Base-by-base conservation (phyloP, 2,113 vertebrate species). In the Hippocampus zosterae region DNA sequence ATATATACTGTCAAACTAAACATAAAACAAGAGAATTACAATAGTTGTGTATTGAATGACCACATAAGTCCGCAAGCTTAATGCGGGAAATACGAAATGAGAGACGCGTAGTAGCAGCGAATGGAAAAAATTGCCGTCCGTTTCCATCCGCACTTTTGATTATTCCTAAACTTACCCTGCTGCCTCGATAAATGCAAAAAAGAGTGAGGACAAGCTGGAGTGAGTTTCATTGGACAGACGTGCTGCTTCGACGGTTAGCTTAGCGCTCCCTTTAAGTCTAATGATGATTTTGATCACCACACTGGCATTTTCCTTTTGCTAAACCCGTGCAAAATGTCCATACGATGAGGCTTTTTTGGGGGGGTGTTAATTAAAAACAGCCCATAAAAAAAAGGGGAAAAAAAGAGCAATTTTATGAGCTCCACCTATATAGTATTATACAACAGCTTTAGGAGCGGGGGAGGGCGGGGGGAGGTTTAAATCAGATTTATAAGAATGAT, bases 261-360 rank as follows among this genome's bases (percentile, higher is more conserved):
- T 44, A 56, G 80, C 82, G 2, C 83, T 78, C 73, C 72, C 13
- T 23, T 72, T 77, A 70, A 80, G 72, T 77, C 77, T 85, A 87
- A 91, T 88, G 78, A 89, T 87, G 72, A 79, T 84, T 87, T 89
- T 91, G 89, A 90, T 87, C 90, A 87, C 86, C 77, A 76, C 46
- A 70, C 75, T 87, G 84, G 70, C 74, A 80, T 72, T 73, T 88
- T 74, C 65, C n/a, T 55, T 55, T 86, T 19, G 48, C n/a, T 41
- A 67, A 67, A 23, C 72, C 63, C 67, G 52, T 40, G 70, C 46
- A 75, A 53, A 12, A 73, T 76, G 70, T 79, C 55, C 65, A 79
- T 71, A 68, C 41, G 21, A 23, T 61, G 19, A 21, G 33, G 0
- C 4, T 11, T 2, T 59, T 29, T 8, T 16, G 5, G 15, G 4